Base-by-base conservation (phyloP, 2,888 invertebrate genomes). In the Ophraella communa region DNA sequence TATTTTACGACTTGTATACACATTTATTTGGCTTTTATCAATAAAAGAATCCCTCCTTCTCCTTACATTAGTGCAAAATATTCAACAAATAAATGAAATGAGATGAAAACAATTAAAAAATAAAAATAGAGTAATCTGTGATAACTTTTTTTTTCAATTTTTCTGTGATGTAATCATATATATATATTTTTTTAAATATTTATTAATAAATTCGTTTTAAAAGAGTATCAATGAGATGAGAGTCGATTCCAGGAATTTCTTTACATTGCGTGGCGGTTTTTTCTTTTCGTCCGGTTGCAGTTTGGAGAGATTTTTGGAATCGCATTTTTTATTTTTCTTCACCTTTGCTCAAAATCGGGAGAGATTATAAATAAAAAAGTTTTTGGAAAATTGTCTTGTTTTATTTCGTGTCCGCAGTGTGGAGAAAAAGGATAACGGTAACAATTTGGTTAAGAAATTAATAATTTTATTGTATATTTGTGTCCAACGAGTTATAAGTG, bases 31-130 rank as follows among this genome's bases (percentile, higher is more conserved):
- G 73, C 73, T 72, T n/a, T n/a, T 73, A 72, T 74, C 75, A 80
- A 81, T 81, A 81, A 82, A 81, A 78, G 78, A 76, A 79, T 78
- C 81, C 77, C 74, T 76, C 78, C 78, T 70, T 65, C 74, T 78
- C 78, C 79, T 75, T 69, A 74, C 73, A 74, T 74, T 77, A 74
- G 74, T 76, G 74, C 75, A 74, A 73, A n/a, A 67, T 64, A 71
- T 66, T 69, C 68, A 64, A 59, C 59, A 65, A 71, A 69, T 66
- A 68, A 67, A 69, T 58, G 70, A 58, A 66, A 62, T 62, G 33
- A 62, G 56, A 21, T 47, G 58, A 64, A 62, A 61, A 55, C 33
- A 63, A 58, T 20, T 24, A 42, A 45, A 45, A 20, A 47, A 23
- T 3, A 3, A 11, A 30, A 30, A 30, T 10, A 30, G 2, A 30